Evolutionary conservation across 2,888 invertebrate species (phyloP), one percentile per base, ranked within the genome.

Genomic region (Aspidiotus rigidus): DNA sequence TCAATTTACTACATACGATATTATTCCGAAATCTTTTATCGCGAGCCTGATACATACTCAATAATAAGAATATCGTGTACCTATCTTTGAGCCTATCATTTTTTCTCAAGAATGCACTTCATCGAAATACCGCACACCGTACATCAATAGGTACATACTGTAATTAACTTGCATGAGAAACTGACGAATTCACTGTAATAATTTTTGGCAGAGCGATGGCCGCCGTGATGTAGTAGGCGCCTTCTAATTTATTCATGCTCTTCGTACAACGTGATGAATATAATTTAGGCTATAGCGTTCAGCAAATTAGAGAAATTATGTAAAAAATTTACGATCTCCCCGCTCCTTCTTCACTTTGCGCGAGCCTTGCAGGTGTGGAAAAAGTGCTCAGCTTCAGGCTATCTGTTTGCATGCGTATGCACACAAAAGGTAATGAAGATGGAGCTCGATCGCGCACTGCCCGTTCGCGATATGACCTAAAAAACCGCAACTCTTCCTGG

Each of bases 401-500:
- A 62, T 59, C 42, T 62, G 42, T n/a, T 62, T 44, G 62, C 62
- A 62, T 62, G 62, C 44, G 41, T 17, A 62, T 57, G 57, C 57
- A 57, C 16, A 28, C 28, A 28, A 57, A 40, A 44, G 53, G 17
- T 17, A 59, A 66, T 57, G 66, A 66, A 66, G 66, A 66, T 57
- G 59, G 57, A 59, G 66, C 66, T 57, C 59, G 66, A 57, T 66
- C 57, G 57, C 57, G 49, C 42, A 59, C 66, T 57, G 57, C 17
- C 39, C 59, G 66, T 66, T 59, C 57, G 66, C 66, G 66, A 66
- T 66, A 49, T 66, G 66, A 66, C 66, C 66, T 66, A 66, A 66
- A 66, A 66, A 66, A 66, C 66, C 42, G 66, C 66, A 59, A 66
- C 49, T 66, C 66, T 66, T 66, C 66, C 66, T 66, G 66, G 66